These are phyloP conservation scores for Chaenogobius annularis DNA, from an alignment of 2,113 vertebrate genomes.

Conservation along the genomic window DNA sequence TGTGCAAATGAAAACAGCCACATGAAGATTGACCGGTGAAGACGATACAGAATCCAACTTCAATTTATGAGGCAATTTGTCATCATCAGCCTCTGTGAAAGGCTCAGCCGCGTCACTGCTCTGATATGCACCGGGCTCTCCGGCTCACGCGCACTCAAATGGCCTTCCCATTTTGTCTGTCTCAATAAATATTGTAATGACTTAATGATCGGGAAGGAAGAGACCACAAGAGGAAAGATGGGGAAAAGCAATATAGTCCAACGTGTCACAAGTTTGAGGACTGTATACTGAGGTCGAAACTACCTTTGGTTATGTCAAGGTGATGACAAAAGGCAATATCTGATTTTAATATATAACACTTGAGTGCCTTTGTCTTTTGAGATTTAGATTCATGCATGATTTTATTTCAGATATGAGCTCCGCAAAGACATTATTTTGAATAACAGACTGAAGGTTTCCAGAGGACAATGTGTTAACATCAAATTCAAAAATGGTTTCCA, in stretches of 20 bases:
- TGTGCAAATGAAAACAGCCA: conserved; percentile 35
- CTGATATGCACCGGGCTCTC: conserved; percentile 27
- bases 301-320: too few species aligned
- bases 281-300: background rate
- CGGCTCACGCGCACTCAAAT: conserved; percentile 34
- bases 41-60: conserved; percentile 36
- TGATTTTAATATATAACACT: too few species aligned
- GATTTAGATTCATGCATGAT: too few species aligned
- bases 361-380: too few species aligned
- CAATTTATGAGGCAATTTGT: conserved; percentile 56
- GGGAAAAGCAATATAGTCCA: background rate
- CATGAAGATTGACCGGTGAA: conserved; percentile 33
- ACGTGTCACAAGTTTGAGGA: background rate
- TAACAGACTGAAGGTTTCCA: too few species aligned
- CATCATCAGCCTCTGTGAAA: conserved; percentile 44
- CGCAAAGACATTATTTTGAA: background rate
- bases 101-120: conserved; percentile 32
- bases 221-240: background rate
- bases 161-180: conserved; percentile 42
- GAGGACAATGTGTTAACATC: too few species aligned
- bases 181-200: conserved; percentile 36
- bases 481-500: too few species aligned
- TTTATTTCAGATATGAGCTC: too few species aligned
- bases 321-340: too few species aligned
- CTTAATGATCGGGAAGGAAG: conserved; percentile 30